Evolutionary conservation across 2,888 invertebrate species (phyloP), one percentile per base, ranked within the genome.

Genomic region (Agrotis puta): DNA sequence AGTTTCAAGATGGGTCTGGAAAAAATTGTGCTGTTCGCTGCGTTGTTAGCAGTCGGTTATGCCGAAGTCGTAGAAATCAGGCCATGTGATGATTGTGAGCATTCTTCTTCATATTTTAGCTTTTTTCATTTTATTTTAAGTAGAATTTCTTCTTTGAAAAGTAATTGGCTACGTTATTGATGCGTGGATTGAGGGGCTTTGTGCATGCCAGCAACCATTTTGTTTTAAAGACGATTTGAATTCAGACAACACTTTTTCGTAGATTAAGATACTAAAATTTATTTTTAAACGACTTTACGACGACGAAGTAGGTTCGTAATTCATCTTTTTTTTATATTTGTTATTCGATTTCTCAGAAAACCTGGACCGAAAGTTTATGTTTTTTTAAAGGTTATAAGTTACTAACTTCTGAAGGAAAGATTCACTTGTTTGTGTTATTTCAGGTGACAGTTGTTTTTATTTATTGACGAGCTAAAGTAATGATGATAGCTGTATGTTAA

Each of bases 51-150:
- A 0, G 51, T 58, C 2, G 75, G 67, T 0, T 51, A 62, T 3
- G 83, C 80, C 2, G 64, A 65, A 13, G 33, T 74, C 1, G 69
- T 53, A 11, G 3, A 5, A 0, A 61, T 65, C n/a, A 1, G 16
- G 0, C 4, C 14, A 1, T 86, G 86, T 33, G 7, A 0, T 0
- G 76, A 66, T 7, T 22, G 87, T 86, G 75, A 85, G 82, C 48
- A 16, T 27, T n/a, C 16, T 53, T 13, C 16, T 56, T 56, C 50
- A n/a, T 54, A 3, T 53, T 59, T 16, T 11, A 11, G 11, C 2
- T 67, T 66, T n/a, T 6, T 6, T 11, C 3, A 14, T 39, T 65
- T 39, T 16, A 5, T 50, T 61, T 39, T 39, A 11, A 1, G 9
- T 56, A 45, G 0, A 48, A 2, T 56, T 7, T 48, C 20, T 5